These are phyloP conservation scores for Girardia tigrina DNA, from an alignment of 2,888 invertebrate genomes.

Conservation along the genomic window DNA sequence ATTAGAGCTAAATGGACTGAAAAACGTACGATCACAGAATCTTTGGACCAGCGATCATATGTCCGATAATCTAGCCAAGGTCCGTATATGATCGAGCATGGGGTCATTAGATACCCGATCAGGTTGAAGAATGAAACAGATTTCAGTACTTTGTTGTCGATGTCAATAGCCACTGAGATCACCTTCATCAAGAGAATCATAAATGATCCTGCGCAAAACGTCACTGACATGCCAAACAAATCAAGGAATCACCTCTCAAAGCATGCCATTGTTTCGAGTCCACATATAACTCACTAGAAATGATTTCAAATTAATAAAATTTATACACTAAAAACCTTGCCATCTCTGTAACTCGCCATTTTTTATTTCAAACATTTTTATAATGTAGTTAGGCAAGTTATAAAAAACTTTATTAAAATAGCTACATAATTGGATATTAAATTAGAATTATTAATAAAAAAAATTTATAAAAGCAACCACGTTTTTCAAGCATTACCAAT, in stretches of 20 bases:
- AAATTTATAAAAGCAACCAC: too few species aligned
- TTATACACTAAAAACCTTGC: too few species aligned
- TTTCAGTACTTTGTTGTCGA: neutral
- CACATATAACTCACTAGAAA: neutral
- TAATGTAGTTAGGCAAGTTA: too few species aligned
- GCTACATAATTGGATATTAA: too few species aligned
- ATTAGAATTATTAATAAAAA: too few species aligned
- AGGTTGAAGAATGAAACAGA: neutral
- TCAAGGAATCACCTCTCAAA: neutral
- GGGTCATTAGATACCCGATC: neutral
- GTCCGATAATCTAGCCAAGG: neutral
- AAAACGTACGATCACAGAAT: neutral
- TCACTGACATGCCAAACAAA: neutral
- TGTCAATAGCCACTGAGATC: neutral
- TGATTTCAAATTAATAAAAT: too few species aligned
- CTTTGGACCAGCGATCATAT: neutral
- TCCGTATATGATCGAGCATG: neutral
- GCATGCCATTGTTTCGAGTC: neutral
- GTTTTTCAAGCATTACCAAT: too few species aligned
- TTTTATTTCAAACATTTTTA: too few species aligned
- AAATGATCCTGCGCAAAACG: neutral
- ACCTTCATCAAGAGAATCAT: neutral
- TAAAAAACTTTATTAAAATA: too few species aligned
- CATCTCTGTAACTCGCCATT: too few species aligned
- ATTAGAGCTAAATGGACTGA: too few species aligned